phyloP scores from a whole-genome alignment of 2,113 vertebrate genomes.

The Sphaerodactylus townsendi region DNA sequence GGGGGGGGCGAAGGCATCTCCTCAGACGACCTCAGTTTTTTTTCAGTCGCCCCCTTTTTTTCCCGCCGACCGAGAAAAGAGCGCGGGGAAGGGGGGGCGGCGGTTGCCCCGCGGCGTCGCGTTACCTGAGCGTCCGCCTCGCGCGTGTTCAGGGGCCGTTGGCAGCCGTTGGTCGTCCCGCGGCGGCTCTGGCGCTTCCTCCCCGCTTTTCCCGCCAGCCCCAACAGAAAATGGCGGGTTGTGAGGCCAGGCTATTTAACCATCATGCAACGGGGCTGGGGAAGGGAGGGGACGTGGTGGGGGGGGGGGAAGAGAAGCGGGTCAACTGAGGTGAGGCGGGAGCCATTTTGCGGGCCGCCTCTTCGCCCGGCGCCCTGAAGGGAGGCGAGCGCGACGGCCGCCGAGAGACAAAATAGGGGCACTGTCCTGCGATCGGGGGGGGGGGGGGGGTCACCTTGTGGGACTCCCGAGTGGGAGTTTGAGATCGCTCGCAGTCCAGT shows the following conservation, averaged over 20 bases:
- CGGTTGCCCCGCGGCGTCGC: accelerated
- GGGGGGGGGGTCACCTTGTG: too few relatives aligned
- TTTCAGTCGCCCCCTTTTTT: background rate
- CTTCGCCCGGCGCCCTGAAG: background rate
- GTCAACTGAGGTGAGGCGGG: slow-evolving; percentile 33
- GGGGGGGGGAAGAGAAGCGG: background rate
- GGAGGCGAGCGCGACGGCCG: accelerated
- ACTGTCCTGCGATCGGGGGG: too few relatives aligned
- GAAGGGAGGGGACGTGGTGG: background rate
- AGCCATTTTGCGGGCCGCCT: background rate
- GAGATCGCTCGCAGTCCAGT: too few relatives aligned
- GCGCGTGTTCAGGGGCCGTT: slow-evolving; percentile 7
- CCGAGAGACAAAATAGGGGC: background rate
- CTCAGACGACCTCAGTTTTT: slow-evolving; percentile 33
- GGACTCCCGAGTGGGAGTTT: too few relatives aligned
- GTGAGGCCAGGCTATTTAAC: slow-evolving; percentile 32
- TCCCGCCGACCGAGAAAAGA: background rate
- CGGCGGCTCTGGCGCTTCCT: slow-evolving; percentile 10
- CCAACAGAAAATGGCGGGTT: slow-evolving; percentile 47
- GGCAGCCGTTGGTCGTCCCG: slow-evolving; percentile 9
- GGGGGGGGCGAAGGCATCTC: background rate
- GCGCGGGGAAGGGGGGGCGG: background rate
- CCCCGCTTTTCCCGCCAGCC: slow-evolving; percentile 51
- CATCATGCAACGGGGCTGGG: slow-evolving; percentile 36
- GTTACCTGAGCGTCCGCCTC: slow-evolving; percentile 26